Conservation (phyloP, 2,888 invertebrate species). For the Zhuqinia jingwanae region DNA sequence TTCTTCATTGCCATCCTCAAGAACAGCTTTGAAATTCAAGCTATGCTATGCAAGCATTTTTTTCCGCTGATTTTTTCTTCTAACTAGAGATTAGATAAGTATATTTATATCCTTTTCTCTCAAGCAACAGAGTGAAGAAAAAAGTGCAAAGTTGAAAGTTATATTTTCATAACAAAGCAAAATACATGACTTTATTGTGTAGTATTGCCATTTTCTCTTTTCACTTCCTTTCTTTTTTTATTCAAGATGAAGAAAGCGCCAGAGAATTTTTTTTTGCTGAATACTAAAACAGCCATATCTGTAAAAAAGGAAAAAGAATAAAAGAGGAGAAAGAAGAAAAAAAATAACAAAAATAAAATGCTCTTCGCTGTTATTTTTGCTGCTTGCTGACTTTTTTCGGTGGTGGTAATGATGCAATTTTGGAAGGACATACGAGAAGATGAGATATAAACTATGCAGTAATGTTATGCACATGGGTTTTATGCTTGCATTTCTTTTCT, state of each 20-base stretch:
- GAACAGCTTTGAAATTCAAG: background rate
- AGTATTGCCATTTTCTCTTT: background rate
- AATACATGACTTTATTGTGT: background rate
- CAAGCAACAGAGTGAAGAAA: background rate
- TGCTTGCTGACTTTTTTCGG: background rate
- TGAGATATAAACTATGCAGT: constrained; percentile 37
- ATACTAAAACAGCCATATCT: too few relatives aligned
- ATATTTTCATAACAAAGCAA: background rate
- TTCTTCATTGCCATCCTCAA: background rate
- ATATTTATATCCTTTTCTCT: too few relatives aligned
- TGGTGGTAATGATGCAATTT: background rate
- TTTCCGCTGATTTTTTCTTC: background rate
- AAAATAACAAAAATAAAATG: too few relatives aligned
- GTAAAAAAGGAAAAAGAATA: constrained; percentile 1
- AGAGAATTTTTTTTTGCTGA: background rate
- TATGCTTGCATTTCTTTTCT: constrained; percentile 24
- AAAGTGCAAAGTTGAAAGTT: constrained; percentile 32
- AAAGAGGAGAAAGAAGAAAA: background rate
- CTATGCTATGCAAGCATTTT: background rate
- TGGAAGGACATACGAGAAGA: constrained; percentile 32
- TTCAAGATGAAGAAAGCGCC: background rate
- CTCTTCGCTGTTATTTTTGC: background rate
- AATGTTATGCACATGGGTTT: constrained; percentile 42
- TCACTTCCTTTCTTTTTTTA: background rate
- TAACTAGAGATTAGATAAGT: background rate